Base-by-base conservation (phyloP, 2,113 vertebrate species). In the Condylura cristata region DNA sequence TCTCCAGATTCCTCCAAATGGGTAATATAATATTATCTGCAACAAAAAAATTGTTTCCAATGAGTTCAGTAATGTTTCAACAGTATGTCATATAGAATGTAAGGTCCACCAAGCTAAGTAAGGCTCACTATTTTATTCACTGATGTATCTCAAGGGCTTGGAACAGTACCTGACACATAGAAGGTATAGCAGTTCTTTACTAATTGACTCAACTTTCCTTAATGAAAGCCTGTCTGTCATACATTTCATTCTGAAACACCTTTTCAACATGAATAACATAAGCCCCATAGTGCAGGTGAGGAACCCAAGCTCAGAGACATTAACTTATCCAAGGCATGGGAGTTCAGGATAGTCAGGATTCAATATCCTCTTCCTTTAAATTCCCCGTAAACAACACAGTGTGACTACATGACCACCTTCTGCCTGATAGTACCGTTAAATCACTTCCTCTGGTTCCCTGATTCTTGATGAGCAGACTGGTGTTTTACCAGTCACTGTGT, bases 381-480 rank as follows among this genome's bases (percentile, higher is more conserved):
- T 41, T 86, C 76, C 87, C 63, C 60, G 63, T n/a, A 46, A 61
- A 32, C 14, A 1, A 4, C 1, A n/a, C n/a, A n/a, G 22, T 1
- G 4, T 26, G 12, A 8, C 46, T 0, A 0, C 14, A 8, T 7
- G 41, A 41, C 28, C 16, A 28, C 17, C n/a, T 56, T 39, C 65
- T 86, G 46, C 26, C 48, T 2, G 53, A 63, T 2, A 1, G 3
- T 4, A 6, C 24, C 12, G 51, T 22, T 39, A 16, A 34, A 10
- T 16, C 24, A 8, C 30, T 48, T 53, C 37, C 22, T 16, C 48
- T 37, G 16, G 46, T 44, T 60, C 46, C 44, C 70, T 17, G 48
- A 3, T 16, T 75, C 58, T 39, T 30, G 74, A 39, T 22, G 28
- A 93, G 82, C 61, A 78, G 32, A 81, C 48, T 51, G 48, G 20